Conservation (phyloP, 2,113 vertebrate genomes). For the Cephalopholis sonnerati region DNA sequence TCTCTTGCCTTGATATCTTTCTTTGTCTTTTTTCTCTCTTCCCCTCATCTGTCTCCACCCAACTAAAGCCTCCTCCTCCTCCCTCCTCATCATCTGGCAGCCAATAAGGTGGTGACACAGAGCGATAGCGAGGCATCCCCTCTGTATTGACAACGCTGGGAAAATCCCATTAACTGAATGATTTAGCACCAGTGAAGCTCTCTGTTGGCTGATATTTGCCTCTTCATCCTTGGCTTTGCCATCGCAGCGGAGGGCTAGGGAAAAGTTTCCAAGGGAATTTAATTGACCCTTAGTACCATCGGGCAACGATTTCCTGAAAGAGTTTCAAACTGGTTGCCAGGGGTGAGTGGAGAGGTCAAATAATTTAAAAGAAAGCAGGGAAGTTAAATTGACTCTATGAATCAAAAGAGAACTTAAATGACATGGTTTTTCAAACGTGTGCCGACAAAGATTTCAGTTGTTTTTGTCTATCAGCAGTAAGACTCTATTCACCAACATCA, state of each 20-base stretch:
- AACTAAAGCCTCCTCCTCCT: slow-evolving; percentile 14
- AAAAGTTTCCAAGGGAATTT: slow-evolving; percentile 38
- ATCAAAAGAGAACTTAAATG: slow-evolving; percentile 15
- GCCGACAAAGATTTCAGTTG: not conserved
- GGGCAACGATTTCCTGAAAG: slow-evolving; percentile 20
- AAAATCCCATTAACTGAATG: slow-evolving; percentile 74
- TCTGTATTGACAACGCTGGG: slow-evolving; percentile 55
- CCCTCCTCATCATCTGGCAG: slow-evolving; percentile 36
- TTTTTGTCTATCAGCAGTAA: too few relatives aligned
- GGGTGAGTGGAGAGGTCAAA: slow-evolving; percentile 19
- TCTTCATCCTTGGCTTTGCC: slow-evolving; percentile 35
- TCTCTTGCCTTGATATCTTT: slow-evolving; percentile 11
- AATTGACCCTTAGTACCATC: slow-evolving; percentile 50
- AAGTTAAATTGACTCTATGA: slow-evolving; percentile 31
- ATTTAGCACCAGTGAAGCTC: slow-evolving; percentile 54
- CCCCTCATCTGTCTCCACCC: slow-evolving; percentile 17
- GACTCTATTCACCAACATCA: not conserved
- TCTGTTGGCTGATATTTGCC: slow-evolving; percentile 45
- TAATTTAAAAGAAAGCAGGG: not conserved
- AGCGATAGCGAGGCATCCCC: slow-evolving; percentile 61
- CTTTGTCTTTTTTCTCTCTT: slow-evolving; percentile 21
- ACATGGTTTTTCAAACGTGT: not conserved
- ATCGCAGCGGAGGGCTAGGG: slow-evolving; percentile 17
- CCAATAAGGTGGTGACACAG: slow-evolving; percentile 61
- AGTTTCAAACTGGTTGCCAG: slow-evolving; percentile 6